Percentiles rank a stretch among this genome's conserved stretches.
These are phyloP conservation scores for Sander vitreus DNA, from an alignment of 2,113 vertebrate species.

Conservation along the genomic window DNA sequence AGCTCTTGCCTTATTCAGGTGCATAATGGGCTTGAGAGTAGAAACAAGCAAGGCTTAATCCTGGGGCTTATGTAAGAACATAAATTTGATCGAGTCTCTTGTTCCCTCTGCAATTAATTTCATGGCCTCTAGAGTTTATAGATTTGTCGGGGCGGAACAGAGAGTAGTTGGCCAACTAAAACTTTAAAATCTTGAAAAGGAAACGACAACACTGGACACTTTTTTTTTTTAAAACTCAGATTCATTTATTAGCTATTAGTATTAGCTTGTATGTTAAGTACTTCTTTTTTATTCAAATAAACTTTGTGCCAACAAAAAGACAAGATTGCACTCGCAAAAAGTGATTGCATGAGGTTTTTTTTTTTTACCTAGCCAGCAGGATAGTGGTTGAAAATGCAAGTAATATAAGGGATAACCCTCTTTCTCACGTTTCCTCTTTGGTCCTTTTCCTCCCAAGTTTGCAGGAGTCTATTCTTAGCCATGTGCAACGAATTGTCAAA, in stretches of 20 bases:
- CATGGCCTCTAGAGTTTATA: constrained; percentile 58
- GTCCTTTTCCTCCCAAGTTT: constrained; percentile 82
- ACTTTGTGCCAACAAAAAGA: neutral
- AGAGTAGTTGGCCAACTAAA: constrained; percentile 30
- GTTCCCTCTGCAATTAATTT: constrained; percentile 75
- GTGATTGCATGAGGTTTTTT: neutral
- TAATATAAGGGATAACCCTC: neutral
- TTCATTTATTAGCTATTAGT: neutral
- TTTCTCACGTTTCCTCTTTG: neutral
- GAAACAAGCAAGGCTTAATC: constrained; percentile 74
- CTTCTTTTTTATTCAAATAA: neutral
- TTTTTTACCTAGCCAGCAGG: too few relatives aligned
- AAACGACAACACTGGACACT: neutral
- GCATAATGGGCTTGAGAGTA: constrained; percentile 61
- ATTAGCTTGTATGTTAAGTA: neutral
- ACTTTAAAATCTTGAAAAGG: constrained; percentile 33
- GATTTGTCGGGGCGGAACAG: constrained; percentile 47
- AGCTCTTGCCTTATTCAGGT: constrained; percentile 34
- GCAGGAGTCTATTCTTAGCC: constrained; percentile 95
- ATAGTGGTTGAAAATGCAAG: neutral
- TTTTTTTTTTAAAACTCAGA: neutral
- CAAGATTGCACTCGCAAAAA: neutral
- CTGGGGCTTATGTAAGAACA: constrained; percentile 72
- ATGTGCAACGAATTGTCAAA: constrained; percentile 96
- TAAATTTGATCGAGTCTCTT: constrained; percentile 68